Base-by-base conservation (phyloP, 2,797 vertebrate genomes). In the Anolis apletophallus region DNA sequence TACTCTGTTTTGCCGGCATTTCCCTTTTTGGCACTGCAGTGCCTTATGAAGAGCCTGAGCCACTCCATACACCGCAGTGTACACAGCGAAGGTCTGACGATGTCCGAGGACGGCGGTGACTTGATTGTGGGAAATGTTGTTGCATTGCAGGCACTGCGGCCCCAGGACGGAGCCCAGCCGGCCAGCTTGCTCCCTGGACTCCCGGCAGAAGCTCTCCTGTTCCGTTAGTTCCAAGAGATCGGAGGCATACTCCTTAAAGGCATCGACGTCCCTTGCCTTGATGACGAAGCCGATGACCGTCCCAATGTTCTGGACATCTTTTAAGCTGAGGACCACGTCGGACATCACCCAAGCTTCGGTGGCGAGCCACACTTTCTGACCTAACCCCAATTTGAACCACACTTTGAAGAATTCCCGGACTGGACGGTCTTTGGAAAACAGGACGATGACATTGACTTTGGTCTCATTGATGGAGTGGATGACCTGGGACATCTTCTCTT, bases 351-450 rank as follows among this genome's bases (percentile, higher is more conserved):
- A 99, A n/a, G 96, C 94, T 57, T 98, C 97, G 0, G 97, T 98
- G 87, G 93, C 98, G 1, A 99, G 92, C 99, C 99, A 99, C 21
- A 99, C 98, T 36, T 94, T 97, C 55, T 95, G 74, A 0, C 72
- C 75, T 73, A 97, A 93, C 3, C 85, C 81, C n/a, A 82, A 26
- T 7, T 0, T 69, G 86, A 96, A 84, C 84, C 97, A 97, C 94
- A 92, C 77, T 1, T 92, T 55, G 97, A 98, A 93, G 96, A 98
- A 85, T 5, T 19, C 67, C 17, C 36, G 83, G 1, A 96, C 96
- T 0, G 94, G 59, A 0, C 13, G 23, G 1, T 79, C 0, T 0
- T 93, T 81, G 50, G 98, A 73, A 11, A 99, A 98, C 19, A 99
- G 92, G 74, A 99, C 93, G 0, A 98, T 94, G 23, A 98, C 97